These are phyloP conservation scores for Listronotus oregonensis DNA, from an alignment of 1,140 invertebrate genomes.

Conservation along the genomic window DNA sequence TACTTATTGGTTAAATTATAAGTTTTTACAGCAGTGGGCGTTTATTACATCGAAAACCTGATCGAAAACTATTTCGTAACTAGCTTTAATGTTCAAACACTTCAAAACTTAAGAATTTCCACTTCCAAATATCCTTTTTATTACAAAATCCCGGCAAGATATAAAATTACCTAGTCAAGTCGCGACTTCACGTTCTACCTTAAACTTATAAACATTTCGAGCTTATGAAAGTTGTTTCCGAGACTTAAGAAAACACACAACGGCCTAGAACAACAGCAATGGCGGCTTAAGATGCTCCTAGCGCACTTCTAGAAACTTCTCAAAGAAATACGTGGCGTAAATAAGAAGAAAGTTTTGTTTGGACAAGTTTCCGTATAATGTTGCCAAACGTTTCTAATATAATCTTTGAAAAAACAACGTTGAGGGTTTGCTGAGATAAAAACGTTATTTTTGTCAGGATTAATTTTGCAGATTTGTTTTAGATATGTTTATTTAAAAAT, in stretches of 20 bases:
- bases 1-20: too few relatives aligned
- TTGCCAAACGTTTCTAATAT: constrained; percentile 19
- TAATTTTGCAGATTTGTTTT: too few relatives aligned
- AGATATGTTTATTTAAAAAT: too few relatives aligned
- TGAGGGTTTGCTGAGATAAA: too few relatives aligned
- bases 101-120: background rate
- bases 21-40: too few relatives aligned
- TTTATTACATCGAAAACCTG: too few relatives aligned
- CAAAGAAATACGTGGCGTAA: constrained; percentile 23
- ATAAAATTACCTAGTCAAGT: constrained; percentile 26
- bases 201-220: constrained; percentile 33
- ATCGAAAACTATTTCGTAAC: too few relatives aligned
- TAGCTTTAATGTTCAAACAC: background rate
- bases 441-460: too few relatives aligned
- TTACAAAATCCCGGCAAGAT: constrained; percentile 19
- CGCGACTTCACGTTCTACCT: constrained; percentile 17
- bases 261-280: constrained; percentile 26
- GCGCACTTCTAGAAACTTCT: constrained; percentile 26
- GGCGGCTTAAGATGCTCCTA: constrained; percentile 16
- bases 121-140: constrained; percentile 13
- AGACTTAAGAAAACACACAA: constrained; percentile 21
- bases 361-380: constrained; percentile 20
- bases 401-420: background rate
- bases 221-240: constrained; percentile 28
- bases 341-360: constrained; percentile 29